Evolutionary conservation across 2,797 vertebrate genomes (phyloP), one percentile per base, ranked within the genome.

Genomic region (Nannoperca australis): DNA sequence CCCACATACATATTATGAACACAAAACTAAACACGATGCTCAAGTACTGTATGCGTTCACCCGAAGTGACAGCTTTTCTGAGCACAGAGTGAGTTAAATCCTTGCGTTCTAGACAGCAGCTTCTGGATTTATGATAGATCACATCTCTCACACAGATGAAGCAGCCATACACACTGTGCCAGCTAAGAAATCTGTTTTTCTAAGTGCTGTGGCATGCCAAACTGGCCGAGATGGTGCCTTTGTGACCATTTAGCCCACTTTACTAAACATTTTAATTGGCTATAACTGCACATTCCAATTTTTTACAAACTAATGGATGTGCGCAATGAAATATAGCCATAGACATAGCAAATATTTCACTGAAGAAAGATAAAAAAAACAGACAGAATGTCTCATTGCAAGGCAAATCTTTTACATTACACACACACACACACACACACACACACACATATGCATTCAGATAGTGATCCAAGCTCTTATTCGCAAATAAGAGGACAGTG

Each of bases 91-190:
- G 59, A 88, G 60, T 71, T 44, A 56, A 87, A 75, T 86, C 59
- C 47, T 47, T 30, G 24, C 30, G 5, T 84, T 70, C 64, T 53
- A 74, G 79, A 73, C 78, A 60, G 79, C 61, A 73, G 82, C 70
- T 76, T 81, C 66, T 65, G 76, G 75, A 88, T 90, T 78, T 78
- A 86, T 78, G 77, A 86, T 63, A 49, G 66, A 81, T 84, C 73
- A 70, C 67, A 70, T 78, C 47, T 72, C 54, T 76, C 50, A 8
- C 40, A 55, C 30, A 76, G 74, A 87, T 76, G 70, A 80, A 38
- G 62, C 76, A 74, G 61, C 78, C 53, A 78, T 53, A 66, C 49
- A 18, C 55, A 79, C 32, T 82, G 44, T 49, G 53, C 63, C 53
- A 59, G 74, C 47, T 60, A 47, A 71, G 44, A 76, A 74, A 73